A percentile compares a stretch with the other conserved stretches of the same genome.
Evolutionary conservation across 1,140 invertebrate genomes (phyloP).

Genomic region (Nixonia krombeini): DNA sequence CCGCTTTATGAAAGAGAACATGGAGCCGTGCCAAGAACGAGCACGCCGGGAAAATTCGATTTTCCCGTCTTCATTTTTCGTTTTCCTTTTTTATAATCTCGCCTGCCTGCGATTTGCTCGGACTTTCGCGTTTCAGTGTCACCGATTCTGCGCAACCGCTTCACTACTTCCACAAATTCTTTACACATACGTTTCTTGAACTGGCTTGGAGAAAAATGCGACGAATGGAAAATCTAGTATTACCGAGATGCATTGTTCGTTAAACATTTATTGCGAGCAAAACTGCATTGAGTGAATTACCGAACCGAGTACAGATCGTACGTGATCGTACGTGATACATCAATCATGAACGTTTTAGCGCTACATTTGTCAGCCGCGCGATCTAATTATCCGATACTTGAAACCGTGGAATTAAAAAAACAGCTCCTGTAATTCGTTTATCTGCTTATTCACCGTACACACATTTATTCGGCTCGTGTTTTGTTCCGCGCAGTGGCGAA

Average conservation of each 20-base stretch:
- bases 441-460: no score
- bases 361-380: constrained; percentile 16
- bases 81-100: background rate
- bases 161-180: background rate
- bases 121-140: background rate
- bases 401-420: constrained; percentile 25
- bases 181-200: no score
- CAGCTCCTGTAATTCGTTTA: constrained; percentile 19
- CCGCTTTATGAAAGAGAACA: constrained; percentile 26
- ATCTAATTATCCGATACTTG: constrained; percentile 25
- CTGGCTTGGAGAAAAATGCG: no score
- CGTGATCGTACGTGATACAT: background rate
- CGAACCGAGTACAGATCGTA: no score
- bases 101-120: background rate
- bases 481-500: no score
- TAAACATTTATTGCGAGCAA: no score
- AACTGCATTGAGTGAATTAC: no score
- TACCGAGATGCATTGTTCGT: no score
- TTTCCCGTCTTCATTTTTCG: constrained; percentile 13
- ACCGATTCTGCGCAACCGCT: background rate
- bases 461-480: no score
- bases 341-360: constrained; percentile 11
- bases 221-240: no score
- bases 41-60: constrained; percentile 32
- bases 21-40: constrained; percentile 36